These are phyloP conservation scores for Calycopis cecrops DNA, from an alignment of 1,140 invertebrate species.

Conservation along the genomic window DNA sequence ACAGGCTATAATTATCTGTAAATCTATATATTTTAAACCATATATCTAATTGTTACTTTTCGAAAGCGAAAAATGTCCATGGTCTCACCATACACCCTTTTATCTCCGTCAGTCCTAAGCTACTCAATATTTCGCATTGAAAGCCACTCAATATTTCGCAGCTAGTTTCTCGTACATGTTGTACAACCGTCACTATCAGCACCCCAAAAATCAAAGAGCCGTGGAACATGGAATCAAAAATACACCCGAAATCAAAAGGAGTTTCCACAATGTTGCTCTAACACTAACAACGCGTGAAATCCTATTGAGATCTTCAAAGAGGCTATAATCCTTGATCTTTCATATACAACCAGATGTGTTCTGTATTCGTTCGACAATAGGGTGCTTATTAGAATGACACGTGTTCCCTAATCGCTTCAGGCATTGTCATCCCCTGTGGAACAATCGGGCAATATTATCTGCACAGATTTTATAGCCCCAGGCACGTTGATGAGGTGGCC, in stretches of 20 bases:
- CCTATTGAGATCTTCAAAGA: slow-evolving; percentile 65
- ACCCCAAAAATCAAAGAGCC: slow-evolving; percentile 46
- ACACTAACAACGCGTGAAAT: slow-evolving; percentile 68
- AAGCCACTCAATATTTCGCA: neutral
- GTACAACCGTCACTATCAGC: slow-evolving; percentile 34
- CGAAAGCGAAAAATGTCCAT: too few species aligned
- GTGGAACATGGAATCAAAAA: slow-evolving; percentile 64
- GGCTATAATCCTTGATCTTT: slow-evolving; percentile 41
- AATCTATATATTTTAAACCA: too few species aligned
- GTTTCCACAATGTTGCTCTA: slow-evolving; percentile 62
- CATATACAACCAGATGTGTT: slow-evolving; percentile 22
- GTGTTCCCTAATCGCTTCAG: slow-evolving; percentile 19
- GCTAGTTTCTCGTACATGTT: slow-evolving; percentile 15
- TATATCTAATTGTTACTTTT: too few species aligned
- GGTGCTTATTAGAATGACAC: slow-evolving; percentile 24
- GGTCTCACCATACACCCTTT: too few species aligned
- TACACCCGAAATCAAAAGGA: slow-evolving; percentile 63
- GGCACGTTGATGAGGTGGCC: slow-evolving; percentile 41
- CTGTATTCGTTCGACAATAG: slow-evolving; percentile 19
- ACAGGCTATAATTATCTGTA: too few species aligned
- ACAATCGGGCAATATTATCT: slow-evolving; percentile 40
- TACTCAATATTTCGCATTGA: too few species aligned
- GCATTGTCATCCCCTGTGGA: slow-evolving; percentile 35
- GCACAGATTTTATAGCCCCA: slow-evolving; percentile 35
- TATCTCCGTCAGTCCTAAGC: too few species aligned